Evolutionary conservation across 1,140 invertebrate genomes (phyloP), one percentile per base, ranked within the genome.

Genomic region (Trichomalopsis sarcophagae): DNA sequence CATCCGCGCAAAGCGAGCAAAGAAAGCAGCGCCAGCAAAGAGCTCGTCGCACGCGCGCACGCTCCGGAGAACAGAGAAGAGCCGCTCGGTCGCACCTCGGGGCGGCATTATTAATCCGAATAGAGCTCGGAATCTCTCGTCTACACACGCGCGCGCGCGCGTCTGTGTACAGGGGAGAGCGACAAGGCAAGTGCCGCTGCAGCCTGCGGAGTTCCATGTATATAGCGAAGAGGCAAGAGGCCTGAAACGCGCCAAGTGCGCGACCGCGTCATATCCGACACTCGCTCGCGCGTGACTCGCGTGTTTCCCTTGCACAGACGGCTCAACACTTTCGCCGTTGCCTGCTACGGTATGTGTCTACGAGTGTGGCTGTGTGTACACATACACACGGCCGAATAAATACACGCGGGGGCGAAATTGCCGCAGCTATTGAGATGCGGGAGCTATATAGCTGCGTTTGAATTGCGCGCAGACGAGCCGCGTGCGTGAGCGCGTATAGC

Each of bases 261-360:
- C 87, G 88, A 87, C 86, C 82, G 88, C 88, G 89, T 91, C 88
- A 88, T 87, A 90, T 88, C 89, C 89, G 89, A 90, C 90, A 89
- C 90, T 89, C 87, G 82, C 86, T 62, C 83, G 9, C 66, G 74
- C 75, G 74, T 88, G 85, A 87, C 79, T 73, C 87, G 69, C 14
- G 78, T 74, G 78, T 68, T 81, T 47, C 83, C 3, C 33, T 36
- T 36, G 85, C 81, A 84, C 84, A 85, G 84, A 69, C 75, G 50
- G 62, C 83, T 75, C 86, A 87, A 88, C 87, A 82, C 86, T 87
- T 86, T 81, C 66, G 77, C 71, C 27, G 27, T 27, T 27, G 82
- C 82, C 87, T 86, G 84, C 87, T 84, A 36, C 55, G 68, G 36
- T 36, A 69, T 74, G 74, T 69, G 74, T 47, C 50, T 50, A 77